Base-by-base conservation (phyloP, 2,113 vertebrate species). In the Pomatostomus ruficeps region DNA sequence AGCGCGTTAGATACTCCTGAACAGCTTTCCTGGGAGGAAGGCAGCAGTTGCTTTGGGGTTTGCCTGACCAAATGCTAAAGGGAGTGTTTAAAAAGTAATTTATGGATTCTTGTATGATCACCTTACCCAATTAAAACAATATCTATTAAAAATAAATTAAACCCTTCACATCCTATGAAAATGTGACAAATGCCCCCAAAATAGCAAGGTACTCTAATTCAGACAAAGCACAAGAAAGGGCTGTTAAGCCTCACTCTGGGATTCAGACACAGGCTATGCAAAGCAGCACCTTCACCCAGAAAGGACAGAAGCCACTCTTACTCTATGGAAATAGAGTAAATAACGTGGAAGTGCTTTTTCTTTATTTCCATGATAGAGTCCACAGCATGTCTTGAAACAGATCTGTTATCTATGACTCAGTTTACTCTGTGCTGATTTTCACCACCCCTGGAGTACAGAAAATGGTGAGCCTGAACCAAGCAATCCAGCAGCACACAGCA, bases 1-100 rank as follows among this genome's bases (percentile, higher is more conserved):
- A 62, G 22, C 1, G 0, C 1, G 1, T 35, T 33, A 40, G n/a
- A 31, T 31, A 22, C 33, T 65, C 57, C 38, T 31, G 10, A 35
- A 54, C 33, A 62, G 26, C 46, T 66, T 65, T 51, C 19, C 45
- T 58, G 21, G 14, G 33, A 66, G 18, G 29, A 65, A 12, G 13
- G 11, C 36, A 57, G 83, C 5, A 5, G 13, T 20, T 40, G n/a
- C 48, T 61, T 46, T 57, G 70, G 35, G 20, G 14, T 86, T 88
- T 84, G 31, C 48, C 65, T 88, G 35, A n/a, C 58, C 29, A 26
- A 70, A 59, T 42, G 38, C 58, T 79, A 26, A 31, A 33, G 10
- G 25, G 9, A 59, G 9, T 55, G 33, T 55, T 74, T 55, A 71
- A 36, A 63, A 73, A 74, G 36, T 51, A 70, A 43, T 58, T 25